Evolutionary conservation across 2,797 vertebrate species (phyloP), one percentile per base, ranked within the genome.

Genomic region (Acanthurus lineatus): DNA sequence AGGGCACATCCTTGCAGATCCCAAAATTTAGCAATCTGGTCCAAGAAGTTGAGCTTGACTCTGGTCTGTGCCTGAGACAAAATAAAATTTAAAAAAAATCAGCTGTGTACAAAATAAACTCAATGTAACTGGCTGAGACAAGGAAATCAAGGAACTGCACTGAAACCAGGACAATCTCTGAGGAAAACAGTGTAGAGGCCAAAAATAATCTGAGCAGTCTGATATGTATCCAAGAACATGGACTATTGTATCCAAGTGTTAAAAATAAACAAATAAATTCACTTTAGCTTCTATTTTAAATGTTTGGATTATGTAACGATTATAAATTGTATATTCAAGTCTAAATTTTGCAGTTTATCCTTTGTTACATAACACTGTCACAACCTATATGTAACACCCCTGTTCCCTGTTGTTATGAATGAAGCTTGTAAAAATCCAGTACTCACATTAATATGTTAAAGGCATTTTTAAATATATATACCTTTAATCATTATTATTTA

Each of bases 11-110:
- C 98, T 88, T 99, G 98, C 83, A 99, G 94, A 82, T 99, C 98
- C 98, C 98, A 99, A 87, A 98, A 99, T 76, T 99, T 99, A 12
- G 98, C 98, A 86, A 99, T 99, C 96, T 99, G 97, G 91, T 99
- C 98, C 94, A 99, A 92, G 86, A 99, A 99, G 90, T 99, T 99
- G 91, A 99, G 94, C 84, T 98, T 99, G 71, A 99, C 98, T 81
- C 98, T 95, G 68, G 98, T 99, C 77, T 99, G 98, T 35, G 98
- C 98, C 98, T 99, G 86, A 6, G n/a, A 83, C 73, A 56, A 72
- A 14, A 61, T 5, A 73, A 25, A 25, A 25, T n/a, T n/a, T 2
- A 0, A 73, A 2, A 83, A 48, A 19, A n/a, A 19, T 63, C n/a
- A 54, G 12, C 40, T 49, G 54, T 8, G 57, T 53, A 69, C 22